Evolutionary conservation across 2,888 invertebrate species (phyloP).

Genomic region (Spisula solida): DNA sequence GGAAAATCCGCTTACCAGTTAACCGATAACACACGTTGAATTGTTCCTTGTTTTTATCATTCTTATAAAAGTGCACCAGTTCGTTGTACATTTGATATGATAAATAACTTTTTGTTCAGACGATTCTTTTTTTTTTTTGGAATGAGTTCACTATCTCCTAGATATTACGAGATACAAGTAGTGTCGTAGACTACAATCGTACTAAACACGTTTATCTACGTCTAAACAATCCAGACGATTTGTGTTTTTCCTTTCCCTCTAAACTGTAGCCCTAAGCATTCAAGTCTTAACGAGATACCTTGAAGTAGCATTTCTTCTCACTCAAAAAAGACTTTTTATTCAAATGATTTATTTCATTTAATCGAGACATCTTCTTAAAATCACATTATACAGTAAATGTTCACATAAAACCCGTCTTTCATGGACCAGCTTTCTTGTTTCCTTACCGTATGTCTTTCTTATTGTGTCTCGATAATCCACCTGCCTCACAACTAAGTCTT

Average conservation of each 20-base stretch:
- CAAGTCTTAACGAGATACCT: background rate
- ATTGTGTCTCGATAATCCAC: background rate
- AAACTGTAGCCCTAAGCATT: background rate
- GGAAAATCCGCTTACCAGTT: no score
- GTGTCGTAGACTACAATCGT: no score
- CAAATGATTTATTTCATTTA: slow-evolving; percentile 19
- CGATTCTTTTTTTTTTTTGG: no score
- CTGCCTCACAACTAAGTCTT: no score
- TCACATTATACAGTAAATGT: background rate
- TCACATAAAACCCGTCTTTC: background rate
- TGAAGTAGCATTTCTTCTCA: background rate
- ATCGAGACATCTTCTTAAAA: background rate
- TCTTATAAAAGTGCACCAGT: no score
- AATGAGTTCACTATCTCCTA: no score
- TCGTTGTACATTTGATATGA: no score
- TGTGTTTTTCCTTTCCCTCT: background rate
- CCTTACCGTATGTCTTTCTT: background rate
- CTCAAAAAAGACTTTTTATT: background rate
- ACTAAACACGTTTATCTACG: no score
- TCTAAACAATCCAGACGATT: background rate
- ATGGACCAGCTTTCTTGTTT: background rate
- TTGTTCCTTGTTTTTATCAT: no score
- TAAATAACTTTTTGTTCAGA: no score
- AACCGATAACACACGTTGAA: no score
- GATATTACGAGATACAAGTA: no score